Conservation (phyloP, 2,888 invertebrate species). For the Eupithecia centaureata region DNA sequence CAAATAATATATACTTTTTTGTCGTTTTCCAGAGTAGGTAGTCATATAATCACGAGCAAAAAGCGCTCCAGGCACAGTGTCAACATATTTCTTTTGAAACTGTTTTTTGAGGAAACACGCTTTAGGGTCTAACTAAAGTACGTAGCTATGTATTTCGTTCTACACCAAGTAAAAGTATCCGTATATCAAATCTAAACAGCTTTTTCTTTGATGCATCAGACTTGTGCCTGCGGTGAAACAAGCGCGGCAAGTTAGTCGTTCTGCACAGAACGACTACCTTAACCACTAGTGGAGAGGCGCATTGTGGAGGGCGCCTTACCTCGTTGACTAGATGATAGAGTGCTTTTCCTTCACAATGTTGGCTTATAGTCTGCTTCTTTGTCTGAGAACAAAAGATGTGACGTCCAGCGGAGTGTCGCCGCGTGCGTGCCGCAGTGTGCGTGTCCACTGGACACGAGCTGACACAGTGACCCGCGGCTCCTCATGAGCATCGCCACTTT, state of each 20-base stretch:
- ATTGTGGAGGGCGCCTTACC: not conserved
- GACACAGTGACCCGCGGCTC: not conserved
- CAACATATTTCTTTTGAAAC: too few relatives aligned
- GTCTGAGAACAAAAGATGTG: slow-evolving; percentile 34
- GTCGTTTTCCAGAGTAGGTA: not conserved
- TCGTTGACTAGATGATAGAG: not conserved
- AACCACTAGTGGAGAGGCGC: too few relatives aligned
- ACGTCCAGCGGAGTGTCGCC: slow-evolving; percentile 33
- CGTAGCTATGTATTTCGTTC: too few relatives aligned
- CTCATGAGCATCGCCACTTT: not conserved
- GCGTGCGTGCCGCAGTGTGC: not conserved
- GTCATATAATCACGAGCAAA: not conserved
- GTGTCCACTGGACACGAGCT: not conserved
- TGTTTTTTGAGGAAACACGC: not conserved
- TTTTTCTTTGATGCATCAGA: not conserved
- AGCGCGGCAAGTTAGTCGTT: too few relatives aligned
- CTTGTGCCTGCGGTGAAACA: not conserved
- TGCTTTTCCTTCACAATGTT: slow-evolving; percentile 11
- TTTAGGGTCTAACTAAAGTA: too few relatives aligned
- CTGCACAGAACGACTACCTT: too few relatives aligned
- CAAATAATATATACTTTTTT: not conserved
- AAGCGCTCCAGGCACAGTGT: not conserved
- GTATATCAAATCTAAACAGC: not conserved
- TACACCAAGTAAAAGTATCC: not conserved
- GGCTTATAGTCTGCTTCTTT: slow-evolving; percentile 14